Base-by-base conservation (phyloP, 1,140 invertebrate genomes). In the Tribolium castaneum region DNA sequence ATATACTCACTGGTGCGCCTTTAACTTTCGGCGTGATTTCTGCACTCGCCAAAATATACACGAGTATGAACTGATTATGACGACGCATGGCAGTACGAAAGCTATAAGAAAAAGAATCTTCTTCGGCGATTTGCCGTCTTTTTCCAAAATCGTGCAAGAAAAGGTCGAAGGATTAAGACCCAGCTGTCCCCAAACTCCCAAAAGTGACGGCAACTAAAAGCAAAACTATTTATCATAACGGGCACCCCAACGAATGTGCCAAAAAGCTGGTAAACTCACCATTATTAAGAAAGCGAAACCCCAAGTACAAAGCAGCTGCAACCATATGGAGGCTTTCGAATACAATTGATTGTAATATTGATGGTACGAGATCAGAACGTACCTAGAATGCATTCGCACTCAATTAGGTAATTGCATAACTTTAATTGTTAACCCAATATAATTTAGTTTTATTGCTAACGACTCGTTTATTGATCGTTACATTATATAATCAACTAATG, bases 1-100 rank as follows among this genome's bases (percentile, higher is more conserved):
- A 76, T 25, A 52, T 79, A 83, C 84, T 84, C 88, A 92, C 87
- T 89, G 89, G 82, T 93, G 92, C 1, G 91, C 89, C 76, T 91
- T 89, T 1, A 95, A 87, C 84, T 94, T 94, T 50, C 88, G 87
- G 70, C 93, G 92, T 80, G 94, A 94, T 82, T 89, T 89, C 12
- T 92, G 85, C 0, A 97, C 94, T 62, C 91, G 91, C 89, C 93
- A 93, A 83, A 95, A 96, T 76, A 97, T 97, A 87, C 94, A 95
- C 0, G 93, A 91, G 87, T 97, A 97, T 14, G 93, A 95, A 30
- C 93, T 88, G 19, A 94, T 93, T 78, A 97, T 97, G 2, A 94
- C 93, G 1, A 95, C 81, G 80, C 94, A 96, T 0, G 95, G 95
- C 34, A 96, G 85, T 6, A 95, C 89, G 83, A 97, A 95, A 3